Percentiles rank a stretch among this genome's conserved stretches.
Evolutionary conservation across 2,888 invertebrate genomes (phyloP).

Genomic region (Timandra comae): DNA sequence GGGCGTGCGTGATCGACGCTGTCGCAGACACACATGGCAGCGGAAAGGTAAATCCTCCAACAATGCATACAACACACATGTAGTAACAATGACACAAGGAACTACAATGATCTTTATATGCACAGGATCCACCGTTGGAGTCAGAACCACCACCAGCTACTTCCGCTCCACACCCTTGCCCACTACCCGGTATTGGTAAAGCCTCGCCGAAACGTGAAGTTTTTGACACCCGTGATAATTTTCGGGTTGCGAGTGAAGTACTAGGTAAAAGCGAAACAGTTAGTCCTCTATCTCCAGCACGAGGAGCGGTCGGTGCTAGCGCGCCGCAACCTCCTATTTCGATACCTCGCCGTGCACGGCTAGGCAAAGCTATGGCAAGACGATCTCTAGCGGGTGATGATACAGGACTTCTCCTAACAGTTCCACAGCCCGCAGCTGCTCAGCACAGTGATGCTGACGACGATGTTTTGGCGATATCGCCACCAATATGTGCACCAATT

Average conservation of each 20-base stretch:
- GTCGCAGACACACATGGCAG: constrained; percentile 63
- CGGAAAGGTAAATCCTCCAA: constrained; percentile 69
- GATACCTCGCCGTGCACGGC: constrained; percentile 63
- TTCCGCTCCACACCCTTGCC: constrained; percentile 58
- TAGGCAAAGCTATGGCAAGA: constrained; percentile 81
- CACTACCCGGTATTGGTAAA: constrained; percentile 59
- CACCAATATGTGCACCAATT: constrained; percentile 61
- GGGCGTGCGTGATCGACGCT: constrained; percentile 62
- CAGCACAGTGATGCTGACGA: constrained; percentile 71
- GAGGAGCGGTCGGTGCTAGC: constrained; percentile 81
- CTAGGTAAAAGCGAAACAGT: constrained; percentile 53
- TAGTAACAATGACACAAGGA: no score
- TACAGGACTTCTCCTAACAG: constrained; percentile 64
- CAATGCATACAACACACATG: no score
- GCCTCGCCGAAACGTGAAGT: constrained; percentile 65
- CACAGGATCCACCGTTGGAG: constrained; percentile 63
- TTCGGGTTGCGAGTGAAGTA: constrained; percentile 52
- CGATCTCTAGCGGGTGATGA: constrained; percentile 76
- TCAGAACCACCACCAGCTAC: constrained; percentile 55
- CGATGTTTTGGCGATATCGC: constrained; percentile 69
- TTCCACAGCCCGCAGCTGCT: constrained; percentile 42
- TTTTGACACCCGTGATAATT: constrained; percentile 56
- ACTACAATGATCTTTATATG: no score
- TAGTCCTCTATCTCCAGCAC: constrained; percentile 82
- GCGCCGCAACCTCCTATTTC: constrained; percentile 75